Base-by-base conservation (phyloP, 2,888 invertebrate species). In the Baccha elongata region DNA sequence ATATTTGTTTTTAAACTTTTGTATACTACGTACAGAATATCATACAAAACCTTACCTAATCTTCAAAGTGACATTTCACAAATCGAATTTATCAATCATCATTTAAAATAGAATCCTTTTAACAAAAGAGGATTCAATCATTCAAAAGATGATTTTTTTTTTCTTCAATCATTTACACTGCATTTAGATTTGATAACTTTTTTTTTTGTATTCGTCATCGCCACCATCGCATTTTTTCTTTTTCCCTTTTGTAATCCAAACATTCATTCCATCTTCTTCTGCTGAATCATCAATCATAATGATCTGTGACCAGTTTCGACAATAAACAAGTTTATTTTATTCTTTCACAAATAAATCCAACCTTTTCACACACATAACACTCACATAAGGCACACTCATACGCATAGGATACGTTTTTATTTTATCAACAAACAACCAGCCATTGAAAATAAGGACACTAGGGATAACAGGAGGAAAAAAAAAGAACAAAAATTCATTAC, bases 401-500 rank as follows among this genome's bases (percentile, higher is more conserved):
- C 15, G 15, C 15, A 32, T 3, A 55, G 8, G 21, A 13, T 23
- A 13, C 8, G 17, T 35, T 53, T 53, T 21, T 32, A 15, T 35
- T 35, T 53, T 53, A 35, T 19, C 37, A 53, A 37, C 11, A 10
- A 26, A 3, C 6, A 23, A 50, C 37, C 23, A 55, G 32, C 17
- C 52, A 52, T 52, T 32, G 52, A 32, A 37, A 17, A 37, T 35
- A 55, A 37, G 37, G 35, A 37, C 21, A 13, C 17, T 6, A 19
- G 32, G 53, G 19, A 32, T 17, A 37, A 37, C 21, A 23, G 21
- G 21, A 37, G 13, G 37, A 23, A 13, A 26, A 13, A 19, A 8
- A 6, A 7, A 4, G 10, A 10, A 21, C 19, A 29, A n/a, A 68
- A 68, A 53, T 53, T 40, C 74, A 80, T 73, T 68, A 73, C 67